Evolutionary conservation across 1,140 invertebrate genomes (phyloP).

Genomic region (Capitella teleta): DNA sequence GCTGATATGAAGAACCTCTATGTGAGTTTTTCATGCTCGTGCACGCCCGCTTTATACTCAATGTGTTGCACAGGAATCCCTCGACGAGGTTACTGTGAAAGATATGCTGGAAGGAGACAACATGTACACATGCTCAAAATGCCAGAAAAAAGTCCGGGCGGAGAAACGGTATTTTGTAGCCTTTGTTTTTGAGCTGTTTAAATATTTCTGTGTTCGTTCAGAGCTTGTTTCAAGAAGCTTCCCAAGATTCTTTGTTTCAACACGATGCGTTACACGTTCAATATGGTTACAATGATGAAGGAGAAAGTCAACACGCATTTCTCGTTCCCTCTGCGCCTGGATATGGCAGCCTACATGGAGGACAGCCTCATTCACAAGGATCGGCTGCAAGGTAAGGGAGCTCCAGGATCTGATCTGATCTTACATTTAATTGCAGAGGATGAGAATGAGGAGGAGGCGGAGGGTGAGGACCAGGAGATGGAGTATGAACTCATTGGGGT

Average conservation of each 20-base stretch:
- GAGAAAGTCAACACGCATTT: slow-evolving; percentile 96
- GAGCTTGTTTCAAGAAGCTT: slow-evolving; percentile 86
- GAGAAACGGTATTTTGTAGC: slow-evolving; percentile 59
- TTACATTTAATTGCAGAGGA: slow-evolving; percentile 20
- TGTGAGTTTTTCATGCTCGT: slow-evolving; percentile 27
- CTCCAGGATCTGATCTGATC: background rate
- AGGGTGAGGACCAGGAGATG: slow-evolving; percentile 38
- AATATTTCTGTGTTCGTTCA: slow-evolving; percentile 21
- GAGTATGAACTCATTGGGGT: slow-evolving; percentile 90
- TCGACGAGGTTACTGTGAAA: slow-evolving; percentile 91
- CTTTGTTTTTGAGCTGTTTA: background rate
- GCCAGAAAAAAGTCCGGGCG: slow-evolving; percentile 83
- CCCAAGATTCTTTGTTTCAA: slow-evolving; percentile 90
- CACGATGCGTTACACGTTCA: slow-evolving; percentile 96
- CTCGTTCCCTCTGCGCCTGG: slow-evolving; percentile 82
- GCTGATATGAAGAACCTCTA: slow-evolving; percentile 91
- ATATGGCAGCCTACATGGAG: slow-evolving; percentile 90
- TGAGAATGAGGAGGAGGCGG: slow-evolving; percentile 32
- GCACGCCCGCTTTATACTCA: background rate
- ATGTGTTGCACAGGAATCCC: slow-evolving; percentile 54
- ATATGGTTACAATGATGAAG: slow-evolving; percentile 93
- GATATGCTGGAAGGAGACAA: slow-evolving; percentile 93
- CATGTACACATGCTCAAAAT: slow-evolving; percentile 93
- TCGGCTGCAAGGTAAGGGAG: slow-evolving; percentile 16
- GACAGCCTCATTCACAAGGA: slow-evolving; percentile 68